Percentiles rank a stretch among this genome's conserved stretches.
These are phyloP conservation scores for Phrynosoma blainvillii DNA, from an alignment of 2,113 vertebrate species.

Conservation along the genomic window DNA sequence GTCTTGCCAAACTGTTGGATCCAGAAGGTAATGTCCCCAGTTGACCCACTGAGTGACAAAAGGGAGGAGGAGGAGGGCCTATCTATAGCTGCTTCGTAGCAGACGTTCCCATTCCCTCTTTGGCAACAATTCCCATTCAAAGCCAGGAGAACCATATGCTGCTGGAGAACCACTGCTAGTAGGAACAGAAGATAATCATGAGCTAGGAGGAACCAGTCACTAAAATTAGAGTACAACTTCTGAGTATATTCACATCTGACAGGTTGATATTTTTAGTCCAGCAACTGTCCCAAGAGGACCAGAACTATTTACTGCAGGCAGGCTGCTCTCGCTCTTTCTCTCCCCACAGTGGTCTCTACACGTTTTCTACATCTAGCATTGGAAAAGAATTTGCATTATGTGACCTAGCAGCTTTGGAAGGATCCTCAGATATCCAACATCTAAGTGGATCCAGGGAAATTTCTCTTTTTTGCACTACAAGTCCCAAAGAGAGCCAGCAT, in stretches of 20 bases:
- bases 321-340: not conserved
- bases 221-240: too few species aligned
- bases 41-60: too few species aligned
- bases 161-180: not conserved
- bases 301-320: not conserved
- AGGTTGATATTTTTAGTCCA: not conserved
- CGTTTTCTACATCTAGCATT: not conserved
- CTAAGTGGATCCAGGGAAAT: not conserved
- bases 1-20: conserved; percentile 92
- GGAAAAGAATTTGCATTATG: not conserved
- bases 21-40: conserved; percentile 83
- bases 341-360: not conserved
- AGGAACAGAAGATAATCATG: not conserved
- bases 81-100: not conserved
- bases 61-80: not conserved
- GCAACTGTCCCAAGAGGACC: not conserved
- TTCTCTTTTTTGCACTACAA: too few species aligned
- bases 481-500: too few species aligned
- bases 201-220: too few species aligned
- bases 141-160: not conserved
- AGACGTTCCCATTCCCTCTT: not conserved
- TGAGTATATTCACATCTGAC: not conserved
- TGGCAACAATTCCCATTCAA: not conserved
- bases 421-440: not conserved
- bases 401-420: not conserved